Evolutionary conservation across 2,113 vertebrate species (phyloP).

Genomic region (Hipposideros armiger): DNA sequence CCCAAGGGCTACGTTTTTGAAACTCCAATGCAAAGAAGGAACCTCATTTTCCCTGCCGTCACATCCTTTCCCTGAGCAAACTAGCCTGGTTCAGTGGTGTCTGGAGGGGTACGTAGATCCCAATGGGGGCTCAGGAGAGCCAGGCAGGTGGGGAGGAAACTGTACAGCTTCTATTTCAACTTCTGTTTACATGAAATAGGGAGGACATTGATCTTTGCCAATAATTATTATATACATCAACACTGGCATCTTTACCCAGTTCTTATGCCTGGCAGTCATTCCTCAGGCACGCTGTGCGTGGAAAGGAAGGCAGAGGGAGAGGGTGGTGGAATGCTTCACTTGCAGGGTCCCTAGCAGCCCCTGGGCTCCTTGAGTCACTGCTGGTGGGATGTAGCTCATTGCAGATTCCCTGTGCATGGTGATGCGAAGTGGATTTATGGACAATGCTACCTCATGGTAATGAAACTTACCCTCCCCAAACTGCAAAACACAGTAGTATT

Average conservation of each 20-base stretch:
- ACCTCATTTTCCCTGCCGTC: not conserved
- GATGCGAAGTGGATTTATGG: not conserved
- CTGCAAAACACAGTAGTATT: not conserved
- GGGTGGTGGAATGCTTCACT: fast-evolving
- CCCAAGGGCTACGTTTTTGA: not conserved
- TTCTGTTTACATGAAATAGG: not conserved
- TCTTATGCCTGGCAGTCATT: not conserved
- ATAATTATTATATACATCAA: not conserved
- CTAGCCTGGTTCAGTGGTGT: too few species aligned
- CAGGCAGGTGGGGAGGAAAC: too few species aligned
- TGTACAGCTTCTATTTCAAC: not conserved
- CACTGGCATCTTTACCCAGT: not conserved
- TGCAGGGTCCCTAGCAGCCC: not conserved
- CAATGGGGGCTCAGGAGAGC: not conserved
- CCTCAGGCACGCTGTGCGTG: not conserved
- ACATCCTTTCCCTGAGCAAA: not conserved
- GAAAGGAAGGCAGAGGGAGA: not conserved
- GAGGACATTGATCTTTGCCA: not conserved
- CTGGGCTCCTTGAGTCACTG: not conserved
- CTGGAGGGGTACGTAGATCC: not conserved
- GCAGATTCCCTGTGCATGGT: fast-evolving
- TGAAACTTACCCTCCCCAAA: not conserved
- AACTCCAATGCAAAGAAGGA: not conserved
- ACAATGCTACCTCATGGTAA: not conserved
- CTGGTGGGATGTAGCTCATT: fast-evolving